Conservation (phyloP, 1,140 invertebrate genomes). For the Bombus terrestris region DNA sequence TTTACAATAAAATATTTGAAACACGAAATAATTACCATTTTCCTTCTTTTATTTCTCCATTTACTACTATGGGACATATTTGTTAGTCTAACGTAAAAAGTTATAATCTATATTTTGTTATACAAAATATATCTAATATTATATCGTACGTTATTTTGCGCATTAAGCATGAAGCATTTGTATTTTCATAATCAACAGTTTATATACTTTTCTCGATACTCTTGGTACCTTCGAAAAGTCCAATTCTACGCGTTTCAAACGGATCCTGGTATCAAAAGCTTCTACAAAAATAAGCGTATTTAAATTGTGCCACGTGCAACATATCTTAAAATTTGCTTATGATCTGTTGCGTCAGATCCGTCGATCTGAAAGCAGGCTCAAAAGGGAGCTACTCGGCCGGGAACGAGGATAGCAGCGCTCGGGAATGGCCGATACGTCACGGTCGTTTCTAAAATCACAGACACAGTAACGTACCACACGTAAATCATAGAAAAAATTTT, state of each 20-base stretch:
- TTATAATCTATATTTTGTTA: not conserved
- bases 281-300: not conserved
- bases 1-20: conserved; percentile 55
- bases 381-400: conserved; percentile 53
- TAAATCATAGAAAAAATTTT: conserved; percentile 8
- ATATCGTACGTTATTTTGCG: not conserved
- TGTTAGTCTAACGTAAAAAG: not conserved
- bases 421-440: conserved; percentile 41
- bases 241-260: not conserved
- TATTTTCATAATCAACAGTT: not conserved
- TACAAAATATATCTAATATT: not conserved
- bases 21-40: not conserved
- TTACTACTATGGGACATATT: not conserved
- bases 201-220: not conserved
- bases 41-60: not conserved
- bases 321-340: conserved; percentile 20
- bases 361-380: conserved; percentile 50
- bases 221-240: too few species aligned
- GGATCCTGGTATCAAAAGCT: not conserved
- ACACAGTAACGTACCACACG: conserved; percentile 31
- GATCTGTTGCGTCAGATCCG: conserved; percentile 55
- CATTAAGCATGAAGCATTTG: not conserved
- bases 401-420: conserved; percentile 47
- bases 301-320: conserved; percentile 8
- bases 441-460: conserved; percentile 53